Percentiles rank a stretch among this genome's conserved stretches.
These are phyloP conservation scores for Myotis brandtii DNA, from an alignment of 2,113 vertebrate species.

Conservation along the genomic window DNA sequence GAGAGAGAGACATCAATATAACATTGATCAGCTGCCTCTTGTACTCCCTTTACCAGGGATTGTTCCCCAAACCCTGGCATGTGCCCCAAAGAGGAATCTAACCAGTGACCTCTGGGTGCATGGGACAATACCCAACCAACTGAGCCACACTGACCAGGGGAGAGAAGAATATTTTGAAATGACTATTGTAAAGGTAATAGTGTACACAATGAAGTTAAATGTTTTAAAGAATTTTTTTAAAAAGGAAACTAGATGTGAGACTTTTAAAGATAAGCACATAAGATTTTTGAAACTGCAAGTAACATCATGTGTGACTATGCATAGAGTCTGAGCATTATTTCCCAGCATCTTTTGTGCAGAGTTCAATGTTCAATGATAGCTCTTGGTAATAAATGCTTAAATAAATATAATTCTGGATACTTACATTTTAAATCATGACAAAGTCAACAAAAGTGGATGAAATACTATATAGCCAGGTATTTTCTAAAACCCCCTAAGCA, in stretches of 20 bases:
- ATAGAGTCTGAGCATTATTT: not conserved
- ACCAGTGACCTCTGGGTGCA: not conserved
- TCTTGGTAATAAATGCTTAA: not conserved
- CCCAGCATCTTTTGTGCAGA: not conserved
- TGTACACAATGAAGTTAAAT: not conserved
- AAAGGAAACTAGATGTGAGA: not conserved
- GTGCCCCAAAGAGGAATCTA: not conserved
- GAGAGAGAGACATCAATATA: not conserved
- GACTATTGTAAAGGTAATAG: not conserved
- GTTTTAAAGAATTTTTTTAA: not conserved
- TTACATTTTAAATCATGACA: conserved; percentile 21
- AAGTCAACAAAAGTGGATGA: conserved; percentile 22
- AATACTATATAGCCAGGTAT: not conserved
- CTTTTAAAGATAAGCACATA: conserved; percentile 10
- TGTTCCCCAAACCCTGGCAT: too few relatives aligned
- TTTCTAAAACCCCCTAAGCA: not conserved
- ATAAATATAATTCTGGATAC: not conserved
- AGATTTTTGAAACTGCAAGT: not conserved
- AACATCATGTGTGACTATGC: not conserved
- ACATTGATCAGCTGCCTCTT: too few relatives aligned
- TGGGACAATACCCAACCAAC: too few relatives aligned
- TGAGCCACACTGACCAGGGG: not conserved
- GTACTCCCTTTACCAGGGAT: too few relatives aligned
- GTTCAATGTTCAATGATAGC: not conserved
- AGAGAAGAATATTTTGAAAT: not conserved